Evolutionary conservation across 2,797 vertebrate genomes (phyloP), one percentile per base, ranked within the genome.

Genomic region (Tenualosa ilisha): DNA sequence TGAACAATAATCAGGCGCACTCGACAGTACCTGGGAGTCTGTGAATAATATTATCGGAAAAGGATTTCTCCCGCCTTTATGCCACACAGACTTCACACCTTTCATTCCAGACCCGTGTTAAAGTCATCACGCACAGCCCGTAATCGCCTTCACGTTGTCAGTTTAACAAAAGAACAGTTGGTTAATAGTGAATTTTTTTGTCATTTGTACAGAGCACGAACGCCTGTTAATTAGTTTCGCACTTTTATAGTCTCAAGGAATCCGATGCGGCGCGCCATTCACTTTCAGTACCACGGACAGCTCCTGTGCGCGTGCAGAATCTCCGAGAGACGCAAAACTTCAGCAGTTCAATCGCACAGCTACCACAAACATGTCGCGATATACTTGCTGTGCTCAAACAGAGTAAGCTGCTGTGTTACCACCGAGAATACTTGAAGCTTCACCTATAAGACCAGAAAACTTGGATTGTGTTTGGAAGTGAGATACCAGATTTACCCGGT

Each of bases 281-380:
- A 85, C 82, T 84, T 89, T 91, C 93, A 95, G 94, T 72, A 95
- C 94, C 93, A 17, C 89, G 92, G 95, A 94, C 93, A 95, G 94
- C 89, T 95, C 90, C 92, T 31, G 84, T 56, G 81, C 87, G 84
- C 87, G 49, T 75, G 83, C 88, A 82, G 88, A 88, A 82, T 85
- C 87, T 88, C 89, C 72, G 75, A 87, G 86, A 83, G 83, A 85
- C 46, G 63, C 88, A 89, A 40, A 95, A 94, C 91, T 94, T 93
- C 89, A 84, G 61, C 87, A 61, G 50, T 56, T 85, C 88, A 82
- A 85, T 49, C 82, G 81, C 82, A 56, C 79, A 65, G 56, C 17
- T 82, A 72, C 56, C 49, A 84, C 83, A 81, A 82, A 84, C 82
- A 88, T 88, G 82, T 82, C 68, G 83, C 56, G 11, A 26, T 43